phyloP scores from a whole-genome alignment of 2,888 invertebrate species.

The Cephus pulcher region DNA sequence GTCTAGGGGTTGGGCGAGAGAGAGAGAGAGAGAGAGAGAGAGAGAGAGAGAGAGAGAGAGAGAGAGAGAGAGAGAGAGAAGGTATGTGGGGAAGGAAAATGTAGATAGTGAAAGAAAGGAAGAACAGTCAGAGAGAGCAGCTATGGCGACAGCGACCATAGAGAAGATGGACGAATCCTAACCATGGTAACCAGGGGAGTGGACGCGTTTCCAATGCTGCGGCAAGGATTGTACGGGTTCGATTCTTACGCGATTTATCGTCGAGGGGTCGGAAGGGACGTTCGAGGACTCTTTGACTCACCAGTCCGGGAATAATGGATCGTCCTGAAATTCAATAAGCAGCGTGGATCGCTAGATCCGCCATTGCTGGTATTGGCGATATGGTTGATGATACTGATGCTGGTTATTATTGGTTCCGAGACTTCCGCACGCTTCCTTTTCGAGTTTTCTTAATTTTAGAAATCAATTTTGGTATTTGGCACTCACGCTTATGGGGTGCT shows the following conservation, averaged over 20 bases:
- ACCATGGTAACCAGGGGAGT: not conserved
- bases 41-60: too few relatives aligned
- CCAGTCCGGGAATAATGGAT: slow-evolving; percentile 29
- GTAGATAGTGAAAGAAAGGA: not conserved
- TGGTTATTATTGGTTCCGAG: too few relatives aligned
- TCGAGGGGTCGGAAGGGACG: slow-evolving; percentile 10
- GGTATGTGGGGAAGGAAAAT: too few relatives aligned
- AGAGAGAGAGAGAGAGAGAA: too few relatives aligned
- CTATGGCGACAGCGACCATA: too few relatives aligned
- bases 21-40: too few relatives aligned
- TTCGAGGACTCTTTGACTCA: slow-evolving; percentile 14
- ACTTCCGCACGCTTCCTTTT: not conserved
- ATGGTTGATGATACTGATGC: not conserved
- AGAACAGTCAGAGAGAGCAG: not conserved
- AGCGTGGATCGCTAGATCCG: not conserved
- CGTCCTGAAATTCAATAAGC: slow-evolving; percentile 30
- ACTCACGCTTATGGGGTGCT: not conserved
- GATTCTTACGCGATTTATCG: slow-evolving; percentile 23
- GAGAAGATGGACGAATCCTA: not conserved
- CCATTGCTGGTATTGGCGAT: not conserved
- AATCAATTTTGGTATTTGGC: not conserved
- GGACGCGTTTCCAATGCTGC: not conserved
- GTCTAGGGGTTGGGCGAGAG: not conserved
- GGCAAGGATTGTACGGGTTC: not conserved
- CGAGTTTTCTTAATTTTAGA: not conserved